Evolutionary conservation across 2,797 vertebrate genomes (phyloP).

Genomic region (Lepidocolaptes lacrymiger): DNA sequence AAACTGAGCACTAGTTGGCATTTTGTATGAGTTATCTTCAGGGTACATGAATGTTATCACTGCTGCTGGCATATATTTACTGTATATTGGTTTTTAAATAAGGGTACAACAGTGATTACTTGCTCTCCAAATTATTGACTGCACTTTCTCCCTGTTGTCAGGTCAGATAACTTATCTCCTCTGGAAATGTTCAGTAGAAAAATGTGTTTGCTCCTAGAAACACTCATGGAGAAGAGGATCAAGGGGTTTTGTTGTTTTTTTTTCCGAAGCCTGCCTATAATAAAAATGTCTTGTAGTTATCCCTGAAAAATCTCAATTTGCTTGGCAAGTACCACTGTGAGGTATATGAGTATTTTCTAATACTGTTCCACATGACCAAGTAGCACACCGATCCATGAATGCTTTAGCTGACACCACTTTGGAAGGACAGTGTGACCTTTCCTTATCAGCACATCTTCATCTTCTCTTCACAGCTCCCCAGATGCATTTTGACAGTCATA

Average conservation of each 20-base stretch:
- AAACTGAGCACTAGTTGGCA: not conserved
- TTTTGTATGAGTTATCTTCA: constrained; percentile 24
- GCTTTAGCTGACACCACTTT: not conserved
- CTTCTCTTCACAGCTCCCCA: not conserved
- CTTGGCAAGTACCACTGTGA: not conserved
- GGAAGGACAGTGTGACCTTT: not conserved
- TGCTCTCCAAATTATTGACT: constrained; percentile 30
- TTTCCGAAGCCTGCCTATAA: not conserved
- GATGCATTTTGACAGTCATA: not conserved
- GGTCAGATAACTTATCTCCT: not conserved
- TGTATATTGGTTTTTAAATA: constrained; percentile 72
- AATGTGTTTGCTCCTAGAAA: not conserved
- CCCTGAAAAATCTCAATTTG: not conserved
- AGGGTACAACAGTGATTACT: constrained; percentile 57
- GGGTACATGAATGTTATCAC: not conserved
- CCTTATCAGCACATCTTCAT: not conserved
- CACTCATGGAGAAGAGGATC: not conserved
- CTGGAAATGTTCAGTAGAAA: constrained; percentile 2
- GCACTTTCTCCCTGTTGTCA: not conserved
- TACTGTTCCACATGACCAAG: not conserved
- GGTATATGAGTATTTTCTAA: not conserved
- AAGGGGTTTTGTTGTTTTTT: not conserved
- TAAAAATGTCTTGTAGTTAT: not conserved
- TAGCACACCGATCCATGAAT: not conserved
- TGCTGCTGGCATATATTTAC: constrained; percentile 38